These are phyloP conservation scores for Mormyrops boulengeri DNA, from an alignment of 2,797 vertebrate species.

Conservation along the genomic window DNA sequence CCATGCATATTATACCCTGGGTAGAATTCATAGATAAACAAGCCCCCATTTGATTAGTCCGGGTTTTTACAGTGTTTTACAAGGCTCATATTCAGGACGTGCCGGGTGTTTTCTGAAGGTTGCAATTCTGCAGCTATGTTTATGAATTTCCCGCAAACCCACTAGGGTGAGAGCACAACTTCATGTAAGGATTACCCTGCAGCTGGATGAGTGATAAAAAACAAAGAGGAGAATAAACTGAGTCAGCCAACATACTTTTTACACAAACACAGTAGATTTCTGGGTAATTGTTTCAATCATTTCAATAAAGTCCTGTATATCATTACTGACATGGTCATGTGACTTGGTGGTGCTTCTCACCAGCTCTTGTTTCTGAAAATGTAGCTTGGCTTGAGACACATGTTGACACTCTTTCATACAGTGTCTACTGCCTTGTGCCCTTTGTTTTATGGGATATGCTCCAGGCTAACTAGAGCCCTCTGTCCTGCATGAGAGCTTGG, in stretches of 20 bases:
- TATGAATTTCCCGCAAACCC: slow-evolving; percentile 63
- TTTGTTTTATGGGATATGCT: background rate
- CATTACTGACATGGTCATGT: background rate
- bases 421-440: background rate
- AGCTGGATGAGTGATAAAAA: slow-evolving; percentile 45
- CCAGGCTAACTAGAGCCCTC: background rate
- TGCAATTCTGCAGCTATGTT: slow-evolving; percentile 67
- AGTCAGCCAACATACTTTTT: slow-evolving; percentile 50
- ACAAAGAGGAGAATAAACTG: background rate
- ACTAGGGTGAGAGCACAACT: slow-evolving; percentile 58
- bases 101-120: slow-evolving; percentile 41
- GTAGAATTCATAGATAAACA: background rate
- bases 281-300: background rate
- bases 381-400: background rate
- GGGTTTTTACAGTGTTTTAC: slow-evolving; percentile 36
- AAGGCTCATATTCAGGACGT: slow-evolving; percentile 25
- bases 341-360: background rate
- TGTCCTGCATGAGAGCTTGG: background rate
- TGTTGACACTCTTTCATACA: background rate
- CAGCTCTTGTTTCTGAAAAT: background rate
- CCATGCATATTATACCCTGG: background rate
- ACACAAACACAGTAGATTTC: slow-evolving; percentile 52
- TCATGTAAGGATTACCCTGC: slow-evolving; percentile 55
- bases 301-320: background rate
- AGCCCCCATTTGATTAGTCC: slow-evolving; percentile 30